Evolutionary conservation across 2,113 vertebrate genomes (phyloP).

Genomic region (Cercopithecus mona): DNA sequence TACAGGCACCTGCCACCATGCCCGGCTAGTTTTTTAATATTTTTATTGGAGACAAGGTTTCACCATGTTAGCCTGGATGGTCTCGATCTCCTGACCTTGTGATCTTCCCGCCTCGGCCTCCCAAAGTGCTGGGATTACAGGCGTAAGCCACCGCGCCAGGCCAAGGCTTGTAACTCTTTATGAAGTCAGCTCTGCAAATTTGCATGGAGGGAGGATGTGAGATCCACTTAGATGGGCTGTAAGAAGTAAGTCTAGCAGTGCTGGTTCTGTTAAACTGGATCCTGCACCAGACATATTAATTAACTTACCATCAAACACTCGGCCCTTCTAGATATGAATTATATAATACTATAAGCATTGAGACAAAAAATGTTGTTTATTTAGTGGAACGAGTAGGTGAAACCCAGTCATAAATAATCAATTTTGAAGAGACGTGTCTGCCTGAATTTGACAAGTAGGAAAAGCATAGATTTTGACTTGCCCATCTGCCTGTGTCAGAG

Average conservation of each 20-base stretch:
- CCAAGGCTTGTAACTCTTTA: fast-evolving
- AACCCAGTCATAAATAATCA: no score
- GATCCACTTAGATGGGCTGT: fast-evolving
- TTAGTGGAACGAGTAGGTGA: neutral
- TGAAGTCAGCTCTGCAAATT: fast-evolving
- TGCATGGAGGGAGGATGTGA: neutral
- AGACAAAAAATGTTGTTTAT: neutral
- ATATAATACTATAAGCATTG: fast-evolving
- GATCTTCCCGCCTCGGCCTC: no score
- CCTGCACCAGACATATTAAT: fast-evolving
- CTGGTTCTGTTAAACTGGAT: fast-evolving
- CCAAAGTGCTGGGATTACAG: no score
- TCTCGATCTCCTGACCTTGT: no score
- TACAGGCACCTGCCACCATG: no score
- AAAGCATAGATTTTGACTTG: neutral
- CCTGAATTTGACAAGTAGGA: neutral
- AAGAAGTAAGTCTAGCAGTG: neutral
- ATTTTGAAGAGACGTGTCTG: no score
- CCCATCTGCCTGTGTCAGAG: fast-evolving
- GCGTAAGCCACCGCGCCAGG: no score
- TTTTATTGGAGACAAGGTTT: no score
- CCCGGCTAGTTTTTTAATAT: no score
- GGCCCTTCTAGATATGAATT: neutral
- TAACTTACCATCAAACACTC: fast-evolving
- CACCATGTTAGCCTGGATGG: no score